These are phyloP conservation scores for Antheraea assamensis DNA, from an alignment of 2,888 invertebrate species.

Conservation along the genomic window DNA sequence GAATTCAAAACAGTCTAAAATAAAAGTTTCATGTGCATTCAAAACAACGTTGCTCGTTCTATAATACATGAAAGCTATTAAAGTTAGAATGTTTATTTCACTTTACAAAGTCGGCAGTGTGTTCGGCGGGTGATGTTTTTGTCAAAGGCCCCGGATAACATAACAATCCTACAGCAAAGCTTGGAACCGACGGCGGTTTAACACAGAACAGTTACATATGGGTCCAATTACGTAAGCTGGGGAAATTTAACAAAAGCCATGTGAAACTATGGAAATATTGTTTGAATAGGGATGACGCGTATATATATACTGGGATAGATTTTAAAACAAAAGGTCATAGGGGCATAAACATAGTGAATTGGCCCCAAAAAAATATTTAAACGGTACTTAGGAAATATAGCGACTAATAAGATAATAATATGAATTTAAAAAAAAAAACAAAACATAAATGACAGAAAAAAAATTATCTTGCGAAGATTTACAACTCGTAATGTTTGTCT, in stretches of 20 bases:
- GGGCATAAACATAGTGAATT: no score
- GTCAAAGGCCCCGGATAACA: conserved; percentile 27
- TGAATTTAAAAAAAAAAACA: no score
- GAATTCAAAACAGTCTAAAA: conserved; percentile 18
- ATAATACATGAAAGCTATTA: conserved; percentile 25
- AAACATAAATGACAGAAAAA: no score
- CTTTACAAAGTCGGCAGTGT: conserved; percentile 21
- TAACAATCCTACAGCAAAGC: conserved; percentile 25
- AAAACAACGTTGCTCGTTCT: conserved; percentile 16
- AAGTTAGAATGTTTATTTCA: conserved; percentile 30
- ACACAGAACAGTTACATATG: conserved; percentile 24
- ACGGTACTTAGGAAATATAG: no score
- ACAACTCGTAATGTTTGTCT: no score
- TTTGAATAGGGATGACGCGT: not conserved
- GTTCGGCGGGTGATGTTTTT: conserved; percentile 24
- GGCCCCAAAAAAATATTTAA: no score
- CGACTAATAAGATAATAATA: no score
- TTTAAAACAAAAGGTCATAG: no score
- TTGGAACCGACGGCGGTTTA: conserved; percentile 21
- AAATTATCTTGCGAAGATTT: no score
- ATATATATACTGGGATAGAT: no score
- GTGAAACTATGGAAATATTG: conserved; percentile 16
- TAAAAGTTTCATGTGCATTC: conserved; percentile 24
- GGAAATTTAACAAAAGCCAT: conserved; percentile 21
- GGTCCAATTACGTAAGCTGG: conserved; percentile 25